Evolutionary conservation across 2,797 vertebrate genomes (phyloP).

Genomic region (Lophotriccus pileatus): DNA sequence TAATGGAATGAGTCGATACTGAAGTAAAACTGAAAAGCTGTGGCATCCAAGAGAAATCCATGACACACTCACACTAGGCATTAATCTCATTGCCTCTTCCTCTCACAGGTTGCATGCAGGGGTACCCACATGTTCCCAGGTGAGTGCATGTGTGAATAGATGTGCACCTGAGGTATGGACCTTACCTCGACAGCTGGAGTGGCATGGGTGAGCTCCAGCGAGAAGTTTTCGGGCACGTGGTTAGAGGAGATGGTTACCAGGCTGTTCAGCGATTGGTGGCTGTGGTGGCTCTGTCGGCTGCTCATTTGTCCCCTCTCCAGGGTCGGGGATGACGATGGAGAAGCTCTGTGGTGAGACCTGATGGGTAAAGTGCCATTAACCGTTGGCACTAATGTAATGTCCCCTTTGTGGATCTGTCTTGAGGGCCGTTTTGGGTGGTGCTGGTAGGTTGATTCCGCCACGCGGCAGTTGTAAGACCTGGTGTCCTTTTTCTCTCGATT

Average conservation of each 20-base stretch:
- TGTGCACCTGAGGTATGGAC: neutral
- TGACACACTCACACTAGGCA: neutral
- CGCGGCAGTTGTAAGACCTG: constrained; percentile 92
- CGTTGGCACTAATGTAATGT: constrained; percentile 93
- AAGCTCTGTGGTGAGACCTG: constrained; percentile 87
- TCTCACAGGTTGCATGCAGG: neutral
- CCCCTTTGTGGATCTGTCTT: constrained; percentile 96
- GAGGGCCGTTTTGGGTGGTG: constrained; percentile 95
- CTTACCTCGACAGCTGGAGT: constrained; percentile 97
- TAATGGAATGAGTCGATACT: neutral
- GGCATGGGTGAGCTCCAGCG: constrained; percentile 91
- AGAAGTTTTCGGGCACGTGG: constrained; percentile 91
- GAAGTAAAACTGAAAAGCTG: neutral
- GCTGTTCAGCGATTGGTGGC: constrained; percentile 96
- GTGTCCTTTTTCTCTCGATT: constrained; percentile 94
- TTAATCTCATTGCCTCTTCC: neutral
- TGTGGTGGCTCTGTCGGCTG: constrained; percentile 92
- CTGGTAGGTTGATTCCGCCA: constrained; percentile 94
- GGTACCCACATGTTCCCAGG: neutral
- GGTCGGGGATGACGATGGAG: constrained; percentile 87
- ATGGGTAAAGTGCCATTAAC: constrained; percentile 92
- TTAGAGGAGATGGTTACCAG: constrained; percentile 97
- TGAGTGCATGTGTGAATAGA: fast-evolving
- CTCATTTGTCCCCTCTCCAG: constrained; percentile 89
- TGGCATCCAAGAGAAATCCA: neutral